phyloP scores from a whole-genome alignment of 1,140 invertebrate species.

The Sarcophaga bullata region DNA sequence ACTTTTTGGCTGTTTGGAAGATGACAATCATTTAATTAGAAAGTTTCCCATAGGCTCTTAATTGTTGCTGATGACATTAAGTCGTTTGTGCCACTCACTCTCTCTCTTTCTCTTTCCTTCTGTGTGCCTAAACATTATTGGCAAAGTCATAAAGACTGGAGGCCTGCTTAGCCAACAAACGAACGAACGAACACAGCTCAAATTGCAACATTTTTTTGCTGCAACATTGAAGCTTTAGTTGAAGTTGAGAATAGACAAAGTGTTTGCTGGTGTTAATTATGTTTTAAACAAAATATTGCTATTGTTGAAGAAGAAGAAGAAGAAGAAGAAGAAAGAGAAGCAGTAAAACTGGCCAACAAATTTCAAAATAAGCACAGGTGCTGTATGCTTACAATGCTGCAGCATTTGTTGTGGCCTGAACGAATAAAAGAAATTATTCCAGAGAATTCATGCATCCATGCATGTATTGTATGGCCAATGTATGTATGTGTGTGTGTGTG shows the following conservation, averaged over 20 bases:
- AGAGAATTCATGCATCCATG: slow-evolving; percentile 2
- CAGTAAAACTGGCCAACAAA: background rate
- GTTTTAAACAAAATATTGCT: slow-evolving; percentile 30
- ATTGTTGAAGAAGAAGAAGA: background rate
- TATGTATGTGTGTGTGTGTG: too few species aligned
- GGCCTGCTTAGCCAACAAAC: background rate
- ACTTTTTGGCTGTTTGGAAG: slow-evolving; percentile 46
- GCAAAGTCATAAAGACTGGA: background rate
- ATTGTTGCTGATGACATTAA: slow-evolving; percentile 48
- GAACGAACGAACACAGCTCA: background rate
- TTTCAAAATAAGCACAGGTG: slow-evolving; percentile 30
- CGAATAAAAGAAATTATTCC: slow-evolving; percentile 36
- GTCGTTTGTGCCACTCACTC: slow-evolving; percentile 30
- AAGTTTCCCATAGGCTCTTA: slow-evolving; percentile 65
- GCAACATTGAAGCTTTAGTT: too few species aligned
- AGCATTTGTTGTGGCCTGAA: too few species aligned
- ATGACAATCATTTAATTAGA: slow-evolving; percentile 66
- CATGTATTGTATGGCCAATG: too few species aligned
- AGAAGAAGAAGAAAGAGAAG: too few species aligned
- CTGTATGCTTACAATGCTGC: background rate
- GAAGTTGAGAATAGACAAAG: too few species aligned
- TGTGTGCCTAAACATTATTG: slow-evolving; percentile 19
- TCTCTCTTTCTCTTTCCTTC: slow-evolving; percentile 29
- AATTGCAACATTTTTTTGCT: background rate
- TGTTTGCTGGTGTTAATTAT: slow-evolving; percentile 33